Conservation (phyloP, 2,797 vertebrate genomes). For the Lepilemur ruficaudatus region DNA sequence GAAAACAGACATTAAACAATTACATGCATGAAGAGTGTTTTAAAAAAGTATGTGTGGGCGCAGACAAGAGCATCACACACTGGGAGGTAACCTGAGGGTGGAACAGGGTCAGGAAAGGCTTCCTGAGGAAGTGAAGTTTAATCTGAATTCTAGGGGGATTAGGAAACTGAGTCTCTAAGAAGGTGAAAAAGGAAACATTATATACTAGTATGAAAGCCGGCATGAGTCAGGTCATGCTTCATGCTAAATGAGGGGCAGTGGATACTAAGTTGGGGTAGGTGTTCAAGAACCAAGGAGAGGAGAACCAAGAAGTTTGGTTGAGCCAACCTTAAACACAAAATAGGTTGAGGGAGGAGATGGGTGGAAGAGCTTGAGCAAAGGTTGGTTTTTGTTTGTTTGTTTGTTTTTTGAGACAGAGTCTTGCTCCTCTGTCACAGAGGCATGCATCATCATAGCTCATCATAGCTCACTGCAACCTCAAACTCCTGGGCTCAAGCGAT, state of each 20-base stretch:
- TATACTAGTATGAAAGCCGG: neutral
- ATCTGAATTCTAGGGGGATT: slow-evolving; percentile 12
- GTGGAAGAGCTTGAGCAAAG: neutral
- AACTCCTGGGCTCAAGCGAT: neutral
- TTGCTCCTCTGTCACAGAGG: neutral
- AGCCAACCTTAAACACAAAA: neutral
- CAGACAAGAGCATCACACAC: neutral
- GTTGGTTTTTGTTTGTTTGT: neutral
- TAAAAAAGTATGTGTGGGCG: slow-evolving; percentile 14
- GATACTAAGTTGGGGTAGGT: neutral
- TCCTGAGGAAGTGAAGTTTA: neutral
- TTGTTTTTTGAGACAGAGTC: neutral
- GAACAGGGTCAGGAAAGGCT: slow-evolving; percentile 13
- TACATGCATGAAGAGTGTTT: neutral
- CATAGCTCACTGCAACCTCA: neutral
- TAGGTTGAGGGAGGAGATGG: neutral
- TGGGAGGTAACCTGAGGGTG: neutral
- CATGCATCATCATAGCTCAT: neutral
- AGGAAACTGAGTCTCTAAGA: neutral
- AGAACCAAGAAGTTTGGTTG: neutral
- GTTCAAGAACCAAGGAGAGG: too few species aligned
- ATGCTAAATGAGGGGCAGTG: neutral
- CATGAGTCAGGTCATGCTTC: neutral
- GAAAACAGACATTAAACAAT: slow-evolving; percentile 55
- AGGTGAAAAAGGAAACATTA: neutral